Evolutionary conservation across 2,888 invertebrate species (phyloP), one percentile per base, ranked within the genome.

Genomic region (Strigamia maritima): DNA sequence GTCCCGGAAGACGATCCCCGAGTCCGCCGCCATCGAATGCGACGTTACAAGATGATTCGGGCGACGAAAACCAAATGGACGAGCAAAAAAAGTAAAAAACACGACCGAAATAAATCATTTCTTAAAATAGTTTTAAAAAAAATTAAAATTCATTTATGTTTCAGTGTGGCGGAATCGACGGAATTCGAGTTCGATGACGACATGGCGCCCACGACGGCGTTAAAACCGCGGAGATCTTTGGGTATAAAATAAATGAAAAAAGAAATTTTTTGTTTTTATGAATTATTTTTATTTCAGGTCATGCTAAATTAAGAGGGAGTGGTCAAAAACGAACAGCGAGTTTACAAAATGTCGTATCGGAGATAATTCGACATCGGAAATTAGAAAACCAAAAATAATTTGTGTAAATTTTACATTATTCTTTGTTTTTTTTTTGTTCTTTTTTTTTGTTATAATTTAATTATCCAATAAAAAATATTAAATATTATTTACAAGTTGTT

Each of bases 1-100:
- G 83, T 79, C 83, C 82, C 8, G 83, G 82, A 22, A 76, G 83
- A 70, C 74, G 83, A 24, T 81, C 83, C 1, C 83, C 83, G 8
- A 83, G 82, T 79, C 81, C 82, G 3, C 81, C 82, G 40, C 80
- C 81, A 4, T 49, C 49, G 8, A 35, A 54, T n/a, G 19, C 60
- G n/a, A 60, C 22, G 19, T 60, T 26, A 14, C n/a, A 2, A 12
- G 40, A 77, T 1, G 49, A 77, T 31, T 77, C 77, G 14, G 77
- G 49, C 24, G 77, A 77, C 26, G 77, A 35, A 24, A 26, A 28
- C 19, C 54, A 44, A 26, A 54, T 8, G 16, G 26, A 26, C 49
- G 35, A 26, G 16, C 40, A 77, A 2, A 49, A 24, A 26, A n/a
- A 77, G 35, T 49, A 76, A 2, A 40, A 31, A 31, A 31, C 31